A percentile compares a stretch with the other conserved stretches of the same genome.
Conservation (phyloP, 2,113 vertebrate genomes). For the Apistogramma diplotaenia region DNA sequence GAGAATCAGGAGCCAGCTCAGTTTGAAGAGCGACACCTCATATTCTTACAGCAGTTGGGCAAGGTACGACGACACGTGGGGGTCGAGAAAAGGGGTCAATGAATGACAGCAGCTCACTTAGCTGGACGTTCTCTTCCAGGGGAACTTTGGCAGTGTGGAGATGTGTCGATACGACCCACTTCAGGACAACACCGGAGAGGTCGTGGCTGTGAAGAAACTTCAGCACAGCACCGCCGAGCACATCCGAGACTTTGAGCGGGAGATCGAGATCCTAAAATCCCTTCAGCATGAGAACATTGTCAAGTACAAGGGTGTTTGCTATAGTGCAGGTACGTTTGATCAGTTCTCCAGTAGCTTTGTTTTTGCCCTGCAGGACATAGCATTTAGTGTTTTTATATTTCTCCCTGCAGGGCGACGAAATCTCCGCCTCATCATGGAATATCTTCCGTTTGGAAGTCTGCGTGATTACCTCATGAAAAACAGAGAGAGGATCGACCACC, state of each 20-base stretch:
- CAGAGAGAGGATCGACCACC: slow-evolving; percentile 91
- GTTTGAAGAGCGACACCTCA: slow-evolving; percentile 96
- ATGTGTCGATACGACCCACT: slow-evolving; percentile 97
- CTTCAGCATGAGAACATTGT: slow-evolving; percentile 98
- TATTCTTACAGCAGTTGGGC: slow-evolving; percentile 94
- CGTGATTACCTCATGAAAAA: slow-evolving; percentile 96
- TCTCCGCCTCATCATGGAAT: slow-evolving; percentile 96
- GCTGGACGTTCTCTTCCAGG: slow-evolving; percentile 71
- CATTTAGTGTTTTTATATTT: background rate
- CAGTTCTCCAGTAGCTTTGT: background rate
- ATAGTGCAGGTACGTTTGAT: slow-evolving; percentile 83
- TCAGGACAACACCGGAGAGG: slow-evolving; percentile 95
- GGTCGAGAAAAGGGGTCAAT: background rate
- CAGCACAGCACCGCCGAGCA: slow-evolving; percentile 96
- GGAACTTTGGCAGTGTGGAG: slow-evolving; percentile 98
- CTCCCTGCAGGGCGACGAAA: slow-evolving; percentile 84
- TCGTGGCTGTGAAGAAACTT: slow-evolving; percentile 96
- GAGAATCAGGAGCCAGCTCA: slow-evolving; percentile 89
- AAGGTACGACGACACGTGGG: slow-evolving; percentile 78
- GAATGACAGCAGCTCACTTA: fast-evolving
- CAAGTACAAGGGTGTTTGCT: slow-evolving; percentile 97
- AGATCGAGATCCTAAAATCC: slow-evolving; percentile 97
- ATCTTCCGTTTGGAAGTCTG: slow-evolving; percentile 93
- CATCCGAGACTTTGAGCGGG: slow-evolving; percentile 93
- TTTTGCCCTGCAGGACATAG: background rate